Evolutionary conservation across 2,888 invertebrate species (phyloP).

Genomic region (Crepidodera aurea): DNA sequence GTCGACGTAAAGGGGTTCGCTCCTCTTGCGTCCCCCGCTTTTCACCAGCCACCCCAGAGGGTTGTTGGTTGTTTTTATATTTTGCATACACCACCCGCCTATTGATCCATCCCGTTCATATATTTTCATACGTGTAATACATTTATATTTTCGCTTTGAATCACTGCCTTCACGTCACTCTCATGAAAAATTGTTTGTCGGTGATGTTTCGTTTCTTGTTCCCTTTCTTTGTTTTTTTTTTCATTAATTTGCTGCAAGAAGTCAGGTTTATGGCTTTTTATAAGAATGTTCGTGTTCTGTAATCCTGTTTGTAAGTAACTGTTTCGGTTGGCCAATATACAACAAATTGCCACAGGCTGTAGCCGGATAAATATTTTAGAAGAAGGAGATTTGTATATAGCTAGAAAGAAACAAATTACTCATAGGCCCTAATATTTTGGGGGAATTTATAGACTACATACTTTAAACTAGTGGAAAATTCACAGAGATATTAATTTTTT

Average conservation of each 20-base stretch:
- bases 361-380: too few species aligned
- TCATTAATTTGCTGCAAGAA: background rate
- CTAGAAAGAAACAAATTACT: too few species aligned
- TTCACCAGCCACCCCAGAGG: constrained; percentile 44
- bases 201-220: constrained; percentile 9
- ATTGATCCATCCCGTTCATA: constrained; percentile 56
- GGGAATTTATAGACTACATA: too few species aligned
- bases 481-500: too few species aligned
- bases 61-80: constrained; percentile 58
- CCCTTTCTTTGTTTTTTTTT: background rate
- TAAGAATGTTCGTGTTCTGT: too few species aligned
- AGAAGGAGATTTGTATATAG: too few species aligned
- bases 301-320: too few species aligned
- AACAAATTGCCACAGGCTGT: too few species aligned
- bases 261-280: too few species aligned
- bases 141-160: constrained; percentile 53
- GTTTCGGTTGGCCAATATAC: too few species aligned
- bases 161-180: constrained; percentile 37
- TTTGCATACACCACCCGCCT: constrained; percentile 54
- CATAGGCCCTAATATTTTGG: too few species aligned
- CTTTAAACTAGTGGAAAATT: too few species aligned
- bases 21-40: constrained; percentile 25
- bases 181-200: constrained; percentile 50
- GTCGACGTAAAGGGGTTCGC: constrained; percentile 34
- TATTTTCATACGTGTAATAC: constrained; percentile 57